Percentiles rank a stretch among this genome's conserved stretches.
Evolutionary conservation across 1,140 invertebrate genomes (phyloP).

Genomic region (Polypedilum vanderplanki): DNA sequence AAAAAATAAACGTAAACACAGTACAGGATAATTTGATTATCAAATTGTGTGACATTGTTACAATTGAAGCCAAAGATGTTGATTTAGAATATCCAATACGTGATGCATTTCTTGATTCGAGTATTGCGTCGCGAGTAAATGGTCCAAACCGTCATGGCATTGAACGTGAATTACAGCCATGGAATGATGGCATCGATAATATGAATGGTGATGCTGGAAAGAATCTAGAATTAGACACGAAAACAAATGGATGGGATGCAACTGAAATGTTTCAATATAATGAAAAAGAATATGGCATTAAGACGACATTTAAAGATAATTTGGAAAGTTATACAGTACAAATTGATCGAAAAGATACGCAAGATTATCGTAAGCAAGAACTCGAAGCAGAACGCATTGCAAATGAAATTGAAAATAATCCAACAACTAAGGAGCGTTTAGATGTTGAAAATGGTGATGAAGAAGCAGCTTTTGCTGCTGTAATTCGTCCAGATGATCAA

Average conservation of each 20-base stretch:
- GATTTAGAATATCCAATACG: conserved; percentile 82
- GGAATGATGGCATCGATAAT: conserved; percentile 63
- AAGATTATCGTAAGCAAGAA: conserved; percentile 73
- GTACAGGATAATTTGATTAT: conserved; percentile 80
- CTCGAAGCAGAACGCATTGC: conserved; percentile 81
- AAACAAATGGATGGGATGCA: conserved; percentile 86
- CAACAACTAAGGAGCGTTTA: conserved; percentile 67
- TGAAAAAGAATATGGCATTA: conserved; percentile 81
- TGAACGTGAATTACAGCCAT: conserved; percentile 81
- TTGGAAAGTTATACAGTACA: conserved; percentile 81
- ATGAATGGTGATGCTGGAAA: conserved; percentile 50
- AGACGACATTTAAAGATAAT: conserved; percentile 78
- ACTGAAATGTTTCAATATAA: conserved; percentile 88
- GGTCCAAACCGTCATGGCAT: conserved; percentile 49
- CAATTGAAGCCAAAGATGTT: conserved; percentile 68
- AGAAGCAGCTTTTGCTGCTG: conserved; percentile 72
- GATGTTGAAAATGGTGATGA: conserved; percentile 89
- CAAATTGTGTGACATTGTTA: conserved; percentile 72
- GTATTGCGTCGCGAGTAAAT: conserved; percentile 57
- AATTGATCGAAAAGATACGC: conserved; percentile 73
- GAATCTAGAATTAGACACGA: conserved; percentile 58
- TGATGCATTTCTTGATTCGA: conserved; percentile 76
- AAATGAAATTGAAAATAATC: conserved; percentile 80
- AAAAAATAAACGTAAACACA: conserved; percentile 55
- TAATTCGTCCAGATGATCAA: conserved; percentile 47